Evolutionary conservation across 2,888 invertebrate genomes (phyloP), one percentile per base, ranked within the genome.

Genomic region (Drosophila mercatorum): DNA sequence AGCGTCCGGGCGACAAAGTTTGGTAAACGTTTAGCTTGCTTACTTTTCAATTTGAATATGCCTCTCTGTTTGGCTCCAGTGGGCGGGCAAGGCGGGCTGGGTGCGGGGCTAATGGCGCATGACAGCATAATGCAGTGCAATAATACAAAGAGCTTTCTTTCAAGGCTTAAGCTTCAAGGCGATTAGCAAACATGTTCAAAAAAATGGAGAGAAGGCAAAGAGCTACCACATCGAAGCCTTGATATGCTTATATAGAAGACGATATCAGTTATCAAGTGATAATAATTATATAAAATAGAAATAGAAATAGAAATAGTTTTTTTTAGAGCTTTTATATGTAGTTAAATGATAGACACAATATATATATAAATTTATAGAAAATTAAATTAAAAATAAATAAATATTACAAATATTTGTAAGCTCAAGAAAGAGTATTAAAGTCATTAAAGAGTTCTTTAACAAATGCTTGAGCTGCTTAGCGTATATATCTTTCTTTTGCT

Each of bases 21-120:
- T 64, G 77, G 75, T 40, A 64, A 84, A 66, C 87, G 84, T 83
- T 86, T 84, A 87, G 75, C 80, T 72, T 81, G 86, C 81, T 86
- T 86, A 83, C 83, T 76, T 86, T 83, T 79, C 83, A 86, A 83
- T 83, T 84, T 82, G 49, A 55, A 28, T 41, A 41, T 56, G 55
- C 55, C 41, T 31, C 28, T 28, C 28, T 5, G 28, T 55, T 53
- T 34, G 56, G 51, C n/a, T 31, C 38, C 43, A 44, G 66, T 44
- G 65, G 52, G 38, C 26, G 38, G 22, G 22, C 22, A 22, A 2
- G 22, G 22, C 22, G 17, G 17, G 22, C 22, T 22, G 2, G 22
- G 22, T 22, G 14, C 52, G 17, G 53, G 64, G 71, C 70, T 79
- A 68, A 79, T 73, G 69, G 72, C 59, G 66, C 76, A 65, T 41